Evolutionary conservation across 2,797 vertebrate species (phyloP), one percentile per base, ranked within the genome.

Genomic region (Spinus pinus): DNA sequence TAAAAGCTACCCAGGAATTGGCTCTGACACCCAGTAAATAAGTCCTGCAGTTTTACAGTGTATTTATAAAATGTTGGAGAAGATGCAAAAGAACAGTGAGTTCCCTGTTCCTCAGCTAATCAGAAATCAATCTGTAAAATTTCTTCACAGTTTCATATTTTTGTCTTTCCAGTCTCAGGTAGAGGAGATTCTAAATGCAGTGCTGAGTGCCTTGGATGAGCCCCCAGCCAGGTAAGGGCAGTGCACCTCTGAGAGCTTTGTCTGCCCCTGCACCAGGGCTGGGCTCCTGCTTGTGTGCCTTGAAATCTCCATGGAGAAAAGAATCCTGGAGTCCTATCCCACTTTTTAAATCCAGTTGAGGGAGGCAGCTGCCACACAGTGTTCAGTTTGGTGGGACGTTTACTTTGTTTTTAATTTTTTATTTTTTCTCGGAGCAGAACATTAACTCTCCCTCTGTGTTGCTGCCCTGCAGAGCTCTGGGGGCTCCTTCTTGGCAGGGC

Each of bases 191-290:
- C 72, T 98, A 2, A 16, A 44, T 21, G 72, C 30, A 12, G 30
- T 98, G 57, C 49, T 97, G 70, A 0, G 11, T 24, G 39, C 79
- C 15, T 51, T 97, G 88, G 80, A 86, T 27, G 62, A 47, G 12
- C 62, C 77, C 22, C 33, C 65, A 62, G 27, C 62, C 75, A 93
- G 49, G 98, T 98, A 80, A 97, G 86, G 70, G 65, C 31, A 62
- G 49, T 3, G 47, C 47, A 4, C 20, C 46, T 54, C 5, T 17
- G 57, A 74, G 46, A 42, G 10, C 28, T 2, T 4, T 4, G 1
- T 47, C 53, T 33, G n/a, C 23, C 7, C 20, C 33, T 69, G 8
- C 25, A 23, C 35, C 4, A 1, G 44, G 24, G 14, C 21, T 64
- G 47, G n/a, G 51, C 11, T 9, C 1, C 0, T 24, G 18, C 39